Conservation (phyloP, 1,140 invertebrate species). For the Papilio glaucus region DNA sequence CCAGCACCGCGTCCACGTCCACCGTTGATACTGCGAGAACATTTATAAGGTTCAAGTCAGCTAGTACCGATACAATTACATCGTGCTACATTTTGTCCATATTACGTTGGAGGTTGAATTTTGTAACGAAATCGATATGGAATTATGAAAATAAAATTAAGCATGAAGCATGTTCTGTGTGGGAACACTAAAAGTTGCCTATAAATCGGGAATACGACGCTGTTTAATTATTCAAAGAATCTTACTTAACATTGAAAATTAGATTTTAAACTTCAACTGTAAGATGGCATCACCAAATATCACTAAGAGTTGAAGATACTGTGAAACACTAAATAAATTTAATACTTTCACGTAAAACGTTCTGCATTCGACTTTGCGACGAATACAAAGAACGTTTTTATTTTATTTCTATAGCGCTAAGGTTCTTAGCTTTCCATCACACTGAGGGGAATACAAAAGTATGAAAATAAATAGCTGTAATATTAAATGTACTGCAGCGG, state of each 20-base stretch:
- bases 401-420: constrained; percentile 62
- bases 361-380: neutral
- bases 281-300: neutral
- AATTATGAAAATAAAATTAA: too few relatives aligned
- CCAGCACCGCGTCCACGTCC: constrained; percentile 91
- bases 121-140: too few relatives aligned
- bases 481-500: constrained; percentile 74
- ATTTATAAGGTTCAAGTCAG: constrained; percentile 38
- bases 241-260: too few relatives aligned
- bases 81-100: too few relatives aligned
- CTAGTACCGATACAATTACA: too few relatives aligned
- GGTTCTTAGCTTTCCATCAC: constrained; percentile 58
- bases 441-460: constrained; percentile 55
- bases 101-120: too few relatives aligned
- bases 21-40: constrained; percentile 72
- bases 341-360: neutral
- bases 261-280: neutral
- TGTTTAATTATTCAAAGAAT: too few relatives aligned
- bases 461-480: constrained; percentile 80
- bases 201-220: too few relatives aligned
- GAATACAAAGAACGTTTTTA: constrained; percentile 40
- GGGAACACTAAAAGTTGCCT: too few relatives aligned
- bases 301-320: neutral
- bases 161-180: too few relatives aligned
- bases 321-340: neutral